Evolutionary conservation across 2,888 invertebrate species (phyloP), one percentile per base, ranked within the genome.

Genomic region (Crepidodera aurea): DNA sequence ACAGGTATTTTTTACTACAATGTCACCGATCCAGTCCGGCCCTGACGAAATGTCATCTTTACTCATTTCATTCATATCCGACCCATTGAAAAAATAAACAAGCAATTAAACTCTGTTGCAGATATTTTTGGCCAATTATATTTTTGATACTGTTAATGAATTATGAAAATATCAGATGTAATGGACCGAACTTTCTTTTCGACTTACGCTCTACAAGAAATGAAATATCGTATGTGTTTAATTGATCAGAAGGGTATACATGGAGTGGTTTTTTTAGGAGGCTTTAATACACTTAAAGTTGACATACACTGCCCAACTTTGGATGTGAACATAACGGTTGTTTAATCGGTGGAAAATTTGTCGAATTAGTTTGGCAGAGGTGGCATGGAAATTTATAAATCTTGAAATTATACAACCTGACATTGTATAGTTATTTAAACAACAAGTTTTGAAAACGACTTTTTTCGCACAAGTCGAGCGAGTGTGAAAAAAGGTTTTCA

Each of bases 61-160:
- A 66, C 66, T 65, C 61, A 66, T 65, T 66, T 65, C 70, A 69
- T 71, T 71, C 71, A 71, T 69, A 69, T 69, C 65, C 58, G 51
- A 59, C 51, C 56, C 27, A 37, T 29, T 57, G 63, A 67, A 72
- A 71, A 71, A 72, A 69, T 64, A 51, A 59, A 54, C 64, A 66
- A 66, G 67, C 72, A 74, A 74, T 74, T 74, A 73, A 72, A 71
- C 69, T 68, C 66, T 60, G 64, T 64, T 64, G 60, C 65, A 65
- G 70, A 60, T 68, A 71, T 72, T 71, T 69, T 50, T 57, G 60
- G 68, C 72, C 72, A 73, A 72, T 73, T 73, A 73, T 70, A 69
- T 67, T 57, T 67, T 50, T 60, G 56, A 39, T 65, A 62, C 61
- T 60, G 65, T 67, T 69, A 67, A 71, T 70, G 69, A 71, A 71